phyloP scores from a whole-genome alignment of 92 coral and sea anemone genomes.

The Paragorgia papillata region DNA sequence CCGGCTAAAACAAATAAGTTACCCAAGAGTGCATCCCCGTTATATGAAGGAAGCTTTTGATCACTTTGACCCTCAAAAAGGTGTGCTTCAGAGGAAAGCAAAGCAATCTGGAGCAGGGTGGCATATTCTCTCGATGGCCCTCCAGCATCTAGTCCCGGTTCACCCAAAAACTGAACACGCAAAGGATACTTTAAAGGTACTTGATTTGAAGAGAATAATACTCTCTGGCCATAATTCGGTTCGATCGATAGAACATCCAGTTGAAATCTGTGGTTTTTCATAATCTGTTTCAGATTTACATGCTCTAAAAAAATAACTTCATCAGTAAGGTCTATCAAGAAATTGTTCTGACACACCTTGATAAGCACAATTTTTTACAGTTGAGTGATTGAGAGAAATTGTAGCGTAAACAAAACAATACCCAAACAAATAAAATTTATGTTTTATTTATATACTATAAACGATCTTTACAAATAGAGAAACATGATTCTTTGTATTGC shows the following conservation, averaged over 20 bases:
- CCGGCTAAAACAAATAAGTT: constrained; percentile 49
- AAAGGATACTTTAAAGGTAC: constrained; percentile 43
- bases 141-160: constrained; percentile 51
- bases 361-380: no score
- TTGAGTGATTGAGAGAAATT: no score
- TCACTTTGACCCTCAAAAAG: constrained; percentile 50
- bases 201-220: constrained; percentile 42
- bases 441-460: no score
- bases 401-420: no score
- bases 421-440: no score
- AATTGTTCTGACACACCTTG: no score
- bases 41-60: constrained; percentile 45
- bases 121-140: constrained; percentile 52
- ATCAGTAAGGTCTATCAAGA: no score
- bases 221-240: constrained; percentile 42
- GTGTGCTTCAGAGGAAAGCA: constrained; percentile 41
- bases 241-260: constrained; percentile 35
- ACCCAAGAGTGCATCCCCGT: constrained; percentile 47
- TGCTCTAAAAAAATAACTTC: no score
- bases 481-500: no score
- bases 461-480: no score
- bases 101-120: constrained; percentile 14
- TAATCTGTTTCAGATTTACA: constrained; percentile 27
- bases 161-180: constrained; percentile 45
- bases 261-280: constrained; percentile 44